phyloP scores from a whole-genome alignment of 92 coral and sea anemone genomes.

The Meandrina meandrites region DNA sequence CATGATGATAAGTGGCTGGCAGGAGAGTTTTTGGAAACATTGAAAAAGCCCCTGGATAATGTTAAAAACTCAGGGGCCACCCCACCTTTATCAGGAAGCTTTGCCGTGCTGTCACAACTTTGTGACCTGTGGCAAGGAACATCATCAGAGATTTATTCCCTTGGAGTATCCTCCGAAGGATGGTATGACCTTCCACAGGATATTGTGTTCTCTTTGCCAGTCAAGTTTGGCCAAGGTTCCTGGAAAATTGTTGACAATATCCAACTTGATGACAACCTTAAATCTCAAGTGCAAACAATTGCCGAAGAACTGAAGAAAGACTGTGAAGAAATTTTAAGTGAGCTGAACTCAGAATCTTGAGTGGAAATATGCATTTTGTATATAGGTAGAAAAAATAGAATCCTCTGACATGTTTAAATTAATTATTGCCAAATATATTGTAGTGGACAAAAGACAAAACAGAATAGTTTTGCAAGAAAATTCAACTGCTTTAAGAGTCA shows the following conservation, averaged over 20 bases:
- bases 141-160: slow-evolving; percentile 80
- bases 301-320: slow-evolving; percentile 72
- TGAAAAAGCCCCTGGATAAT: slow-evolving; percentile 60
- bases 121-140: slow-evolving; percentile 78
- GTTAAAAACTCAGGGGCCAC: slow-evolving; percentile 25
- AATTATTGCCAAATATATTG: background rate
- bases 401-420: background rate
- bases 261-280: slow-evolving; percentile 59
- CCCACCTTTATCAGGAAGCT: slow-evolving; percentile 75
- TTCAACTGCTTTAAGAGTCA: background rate
- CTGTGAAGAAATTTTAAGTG: slow-evolving; percentile 52
- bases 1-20: slow-evolving; percentile 96
- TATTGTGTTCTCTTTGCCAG: slow-evolving; percentile 89
- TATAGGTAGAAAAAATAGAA: background rate
- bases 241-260: slow-evolving; percentile 88
- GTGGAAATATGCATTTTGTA: background rate
- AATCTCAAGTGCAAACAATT: slow-evolving; percentile 58
- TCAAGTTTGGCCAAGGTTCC: slow-evolving; percentile 72
- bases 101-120: slow-evolving; percentile 74
- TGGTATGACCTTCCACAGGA: slow-evolving; percentile 94
- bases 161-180: slow-evolving; percentile 87
- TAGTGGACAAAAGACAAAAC: background rate
- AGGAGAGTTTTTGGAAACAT: slow-evolving; percentile 75
- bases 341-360: slow-evolving; percentile 15
- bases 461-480: background rate